Base-by-base conservation (phyloP, 2,888 invertebrate genomes). In the Conomelus anceps region DNA sequence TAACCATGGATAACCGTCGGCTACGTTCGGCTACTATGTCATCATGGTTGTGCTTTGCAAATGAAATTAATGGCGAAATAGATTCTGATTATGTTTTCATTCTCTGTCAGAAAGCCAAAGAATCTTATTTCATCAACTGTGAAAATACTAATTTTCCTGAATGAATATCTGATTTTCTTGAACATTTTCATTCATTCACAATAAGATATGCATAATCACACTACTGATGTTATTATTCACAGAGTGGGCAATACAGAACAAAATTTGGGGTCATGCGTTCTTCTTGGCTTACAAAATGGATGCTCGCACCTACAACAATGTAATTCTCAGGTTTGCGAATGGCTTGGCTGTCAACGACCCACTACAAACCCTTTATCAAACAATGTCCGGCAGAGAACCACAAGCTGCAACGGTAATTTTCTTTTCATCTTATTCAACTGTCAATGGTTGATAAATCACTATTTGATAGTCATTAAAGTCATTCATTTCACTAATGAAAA, bases 261-360 rank as follows among this genome's bases (percentile, higher is more conserved):
- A 96, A 91, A 94, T 98, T 90, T 99, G 99, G 99, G 98, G 98
- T 0, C 99, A 99, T 94, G 99, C 99, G 89, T 94, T 99, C 92
- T 97, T 97, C 93, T 94, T 99, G 93, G 97, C 98, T 89, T 96
- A 96, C 91, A 97, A 97, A 94, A 95, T 97, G 94, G 98, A 97
- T 93, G 96, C 96, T 91, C 95, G 98, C 91, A 96, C 96, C 17
- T 97, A 98, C 92, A 97, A 97, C 0, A 96, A 95, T 91, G 98
- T 98, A 17, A 96, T 97, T 95, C 96, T 97, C 92, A 96, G 98
- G 92, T 99, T 98, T 94, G 96, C 98, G 89, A 96, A 96, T 93
- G 96, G 97, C 90, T 94, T 98, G 93, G 95, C 97, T 20, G 94
- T 96, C 92, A 95, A 96, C 92, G 98, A 98, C 95, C 98, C 99